These are phyloP conservation scores for Tineola bisselliella DNA, from an alignment of 2,888 invertebrate genomes.

Conservation along the genomic window DNA sequence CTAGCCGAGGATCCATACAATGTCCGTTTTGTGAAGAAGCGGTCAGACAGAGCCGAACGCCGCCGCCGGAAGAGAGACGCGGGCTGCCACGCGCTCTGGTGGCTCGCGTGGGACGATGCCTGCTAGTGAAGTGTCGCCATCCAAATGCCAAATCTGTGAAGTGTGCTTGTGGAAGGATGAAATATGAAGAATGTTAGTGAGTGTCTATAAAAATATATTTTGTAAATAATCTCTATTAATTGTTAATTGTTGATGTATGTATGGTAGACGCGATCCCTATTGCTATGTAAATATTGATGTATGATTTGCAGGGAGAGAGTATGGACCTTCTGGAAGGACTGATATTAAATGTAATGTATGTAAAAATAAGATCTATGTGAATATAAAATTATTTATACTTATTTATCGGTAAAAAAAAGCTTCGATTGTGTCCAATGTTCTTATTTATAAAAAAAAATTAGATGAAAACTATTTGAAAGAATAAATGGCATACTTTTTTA, in stretches of 20 bases:
- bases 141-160: slow-evolving; percentile 60
- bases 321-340: slow-evolving; percentile 69
- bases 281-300: slow-evolving; percentile 65
- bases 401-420: slow-evolving; percentile 69
- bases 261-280: slow-evolving; percentile 66
- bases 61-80: slow-evolving; percentile 75
- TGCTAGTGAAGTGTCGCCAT: slow-evolving; percentile 63
- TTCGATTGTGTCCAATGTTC: slow-evolving; percentile 69
- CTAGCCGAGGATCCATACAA: slow-evolving; percentile 96
- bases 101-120: slow-evolving; percentile 54
- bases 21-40: slow-evolving; percentile 87
- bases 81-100: slow-evolving; percentile 54
- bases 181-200: slow-evolving; percentile 22
- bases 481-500: slow-evolving; percentile 69
- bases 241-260: slow-evolving; percentile 69
- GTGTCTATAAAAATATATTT: slow-evolving; percentile 55
- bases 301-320: slow-evolving; percentile 65
- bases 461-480: slow-evolving; percentile 69
- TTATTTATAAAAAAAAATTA: slow-evolving; percentile 59
- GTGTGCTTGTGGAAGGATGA: slow-evolving; percentile 48
- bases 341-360: slow-evolving; percentile 69
- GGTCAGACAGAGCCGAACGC: slow-evolving; percentile 75
- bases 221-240: slow-evolving; percentile 68
- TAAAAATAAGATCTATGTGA: slow-evolving; percentile 67
- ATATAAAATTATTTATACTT: slow-evolving; percentile 69